A percentile compares a stretch with the other conserved stretches of the same genome.
These are phyloP conservation scores for Pachliopta kotzebuea DNA, from an alignment of 2,888 invertebrate species.

Conservation along the genomic window DNA sequence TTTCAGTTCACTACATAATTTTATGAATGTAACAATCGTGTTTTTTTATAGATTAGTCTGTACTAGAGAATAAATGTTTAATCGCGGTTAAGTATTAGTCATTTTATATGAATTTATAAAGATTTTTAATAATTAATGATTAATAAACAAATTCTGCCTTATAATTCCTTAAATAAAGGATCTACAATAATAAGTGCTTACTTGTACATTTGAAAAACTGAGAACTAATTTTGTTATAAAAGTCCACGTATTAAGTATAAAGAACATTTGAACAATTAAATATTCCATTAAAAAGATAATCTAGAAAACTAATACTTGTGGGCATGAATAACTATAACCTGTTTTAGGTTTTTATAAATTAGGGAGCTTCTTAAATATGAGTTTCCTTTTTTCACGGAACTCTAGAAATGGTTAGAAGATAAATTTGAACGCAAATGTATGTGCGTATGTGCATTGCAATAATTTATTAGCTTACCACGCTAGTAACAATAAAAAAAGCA, in stretches of 20 bases:
- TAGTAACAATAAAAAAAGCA: slow-evolving; percentile 2
- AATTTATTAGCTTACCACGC: slow-evolving; percentile 6
- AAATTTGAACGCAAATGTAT: slow-evolving; percentile 23
- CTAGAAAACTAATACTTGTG: neutral
- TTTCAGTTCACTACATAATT: neutral
- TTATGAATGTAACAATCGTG: neutral
- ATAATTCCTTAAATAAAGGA: too few species aligned
- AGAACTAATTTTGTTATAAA: too few species aligned
- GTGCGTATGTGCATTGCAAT: slow-evolving; percentile 22
- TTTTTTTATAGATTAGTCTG: neutral
- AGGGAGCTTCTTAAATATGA: slow-evolving; percentile 8
- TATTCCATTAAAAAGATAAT: neutral
- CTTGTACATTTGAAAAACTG: too few species aligned
- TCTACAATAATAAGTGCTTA: too few species aligned
- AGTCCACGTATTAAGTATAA: neutral
- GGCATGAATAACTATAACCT: neutral
- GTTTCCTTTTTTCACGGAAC: slow-evolving; percentile 22
- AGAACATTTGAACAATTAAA: neutral
- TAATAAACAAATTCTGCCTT: neutral
- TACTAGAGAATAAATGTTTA: neutral
- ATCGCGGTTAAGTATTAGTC: neutral
- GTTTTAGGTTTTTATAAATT: neutral
- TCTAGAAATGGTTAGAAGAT: slow-evolving; percentile 19
- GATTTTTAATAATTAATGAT: neutral
- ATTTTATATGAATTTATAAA: too few species aligned